phyloP scores from a whole-genome alignment of 2,888 invertebrate genomes.

The Bursaphelenchus okinawaensis region DNA sequence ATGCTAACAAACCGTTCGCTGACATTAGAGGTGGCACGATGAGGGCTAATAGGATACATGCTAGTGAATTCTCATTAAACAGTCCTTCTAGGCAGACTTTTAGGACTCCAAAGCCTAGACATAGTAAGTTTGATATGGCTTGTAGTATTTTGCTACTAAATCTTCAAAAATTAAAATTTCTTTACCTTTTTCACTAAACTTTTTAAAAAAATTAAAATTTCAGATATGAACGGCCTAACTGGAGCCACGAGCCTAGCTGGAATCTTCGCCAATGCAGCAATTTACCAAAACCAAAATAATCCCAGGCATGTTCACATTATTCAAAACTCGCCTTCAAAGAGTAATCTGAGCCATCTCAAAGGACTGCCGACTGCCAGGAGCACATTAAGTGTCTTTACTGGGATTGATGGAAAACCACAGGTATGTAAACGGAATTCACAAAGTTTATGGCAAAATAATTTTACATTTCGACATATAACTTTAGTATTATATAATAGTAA shows the following conservation, averaged over 20 bases:
- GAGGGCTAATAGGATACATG: neutral
- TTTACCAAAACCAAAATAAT: neutral
- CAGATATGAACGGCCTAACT: neutral
- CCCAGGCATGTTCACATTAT: neutral
- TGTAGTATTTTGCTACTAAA: neutral
- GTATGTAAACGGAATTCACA: no score
- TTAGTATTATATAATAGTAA: neutral
- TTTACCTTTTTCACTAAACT: neutral
- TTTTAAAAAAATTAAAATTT: neutral
- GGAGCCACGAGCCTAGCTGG: constrained; percentile 5
- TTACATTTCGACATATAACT: no score
- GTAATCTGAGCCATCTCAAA: neutral
- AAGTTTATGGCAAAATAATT: no score
- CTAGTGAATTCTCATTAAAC: constrained; percentile 7
- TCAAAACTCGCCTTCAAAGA: neutral
- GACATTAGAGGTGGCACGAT: constrained; percentile 5
- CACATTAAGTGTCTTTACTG: constrained; percentile 8
- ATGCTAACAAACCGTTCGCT: constrained; percentile 8
- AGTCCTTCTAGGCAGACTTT: neutral
- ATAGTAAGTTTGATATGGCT: neutral
- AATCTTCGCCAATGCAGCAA: neutral
- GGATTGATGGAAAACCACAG: constrained; percentile 6
- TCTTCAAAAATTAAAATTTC: neutral
- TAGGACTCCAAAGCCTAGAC: neutral
- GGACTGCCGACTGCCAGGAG: neutral